Percentiles rank a stretch among this genome's conserved stretches.
Evolutionary conservation across 2,113 vertebrate genomes (phyloP).

Genomic region (Gnathonemus longibarbis): DNA sequence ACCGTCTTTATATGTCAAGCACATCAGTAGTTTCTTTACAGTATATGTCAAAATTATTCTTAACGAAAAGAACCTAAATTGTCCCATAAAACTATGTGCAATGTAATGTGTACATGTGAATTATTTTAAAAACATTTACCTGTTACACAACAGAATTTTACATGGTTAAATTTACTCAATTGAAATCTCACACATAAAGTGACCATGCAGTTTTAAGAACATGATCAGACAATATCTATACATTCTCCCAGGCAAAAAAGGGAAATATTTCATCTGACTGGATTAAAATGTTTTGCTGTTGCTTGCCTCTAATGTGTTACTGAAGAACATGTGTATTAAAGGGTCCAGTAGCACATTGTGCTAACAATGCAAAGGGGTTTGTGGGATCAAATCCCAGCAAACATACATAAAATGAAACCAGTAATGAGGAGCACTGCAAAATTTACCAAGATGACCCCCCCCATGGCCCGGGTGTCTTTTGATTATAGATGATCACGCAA

Average conservation of each 20-base stretch:
- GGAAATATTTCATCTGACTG: neutral
- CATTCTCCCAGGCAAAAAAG: neutral
- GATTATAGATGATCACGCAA: neutral
- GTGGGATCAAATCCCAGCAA: neutral
- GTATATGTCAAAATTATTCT: neutral
- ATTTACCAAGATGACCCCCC: neutral
- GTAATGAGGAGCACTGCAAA: neutral
- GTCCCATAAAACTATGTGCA: neutral
- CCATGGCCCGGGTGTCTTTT: neutral
- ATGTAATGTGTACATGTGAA: neutral
- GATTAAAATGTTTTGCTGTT: neutral
- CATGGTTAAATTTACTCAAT: neutral
- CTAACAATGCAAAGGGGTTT: neutral
- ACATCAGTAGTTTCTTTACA: neutral
- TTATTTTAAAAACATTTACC: neutral
- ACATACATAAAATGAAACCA: neutral
- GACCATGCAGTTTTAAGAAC: neutral
- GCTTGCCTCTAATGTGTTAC: neutral
- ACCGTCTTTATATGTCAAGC: neutral
- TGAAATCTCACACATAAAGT: neutral
- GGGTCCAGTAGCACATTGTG: neutral
- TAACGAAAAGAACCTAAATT: neutral
- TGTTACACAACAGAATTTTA: neutral
- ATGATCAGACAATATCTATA: neutral
- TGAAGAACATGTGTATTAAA: neutral